A percentile compares a stretch with the other conserved stretches of the same genome.
These are phyloP conservation scores for Cyprinella venusta DNA, from an alignment of 2,797 vertebrate genomes.

Conservation along the genomic window DNA sequence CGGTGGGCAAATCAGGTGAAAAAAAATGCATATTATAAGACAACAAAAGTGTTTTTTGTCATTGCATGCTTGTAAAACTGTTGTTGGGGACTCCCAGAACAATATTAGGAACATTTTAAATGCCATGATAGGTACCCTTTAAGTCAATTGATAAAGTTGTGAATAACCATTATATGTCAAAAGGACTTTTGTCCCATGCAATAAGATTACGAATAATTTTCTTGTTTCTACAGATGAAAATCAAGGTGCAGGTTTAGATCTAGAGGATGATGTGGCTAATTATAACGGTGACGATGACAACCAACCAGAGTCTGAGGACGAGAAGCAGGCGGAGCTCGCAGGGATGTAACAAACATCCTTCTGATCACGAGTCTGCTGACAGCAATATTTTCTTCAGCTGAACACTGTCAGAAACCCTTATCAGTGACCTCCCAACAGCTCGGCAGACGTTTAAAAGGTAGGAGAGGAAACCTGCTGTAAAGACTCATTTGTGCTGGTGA, in stretches of 20 bases:
- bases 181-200: background rate
- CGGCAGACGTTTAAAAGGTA: background rate
- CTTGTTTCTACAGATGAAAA: slow-evolving; percentile 37
- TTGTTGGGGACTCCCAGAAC: too few relatives aligned
- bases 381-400: slow-evolving; percentile 9
- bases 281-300: slow-evolving; percentile 91
- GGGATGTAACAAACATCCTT: slow-evolving; percentile 60
- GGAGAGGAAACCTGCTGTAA: background rate
- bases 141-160: background rate
- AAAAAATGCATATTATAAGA: too few relatives aligned
- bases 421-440: background rate
- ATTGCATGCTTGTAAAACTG: too few relatives aligned
- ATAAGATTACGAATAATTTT: background rate
- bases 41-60: too few relatives aligned
- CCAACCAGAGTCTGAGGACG: slow-evolving; percentile 89
- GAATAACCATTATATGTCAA: background rate
- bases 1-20: too few relatives aligned
- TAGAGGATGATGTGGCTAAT: slow-evolving; percentile 77
- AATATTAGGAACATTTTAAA: too few relatives aligned
- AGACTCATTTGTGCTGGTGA: background rate
- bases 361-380: slow-evolving; percentile 7
- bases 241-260: slow-evolving; percentile 66
- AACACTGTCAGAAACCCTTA: background rate
- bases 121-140: too few relatives aligned
- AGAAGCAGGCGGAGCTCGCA: slow-evolving; percentile 89